Percentiles rank a stretch among this genome's conserved stretches.
Evolutionary conservation across 1,140 invertebrate species (phyloP).

Genomic region (Choristoneura fumiferana): DNA sequence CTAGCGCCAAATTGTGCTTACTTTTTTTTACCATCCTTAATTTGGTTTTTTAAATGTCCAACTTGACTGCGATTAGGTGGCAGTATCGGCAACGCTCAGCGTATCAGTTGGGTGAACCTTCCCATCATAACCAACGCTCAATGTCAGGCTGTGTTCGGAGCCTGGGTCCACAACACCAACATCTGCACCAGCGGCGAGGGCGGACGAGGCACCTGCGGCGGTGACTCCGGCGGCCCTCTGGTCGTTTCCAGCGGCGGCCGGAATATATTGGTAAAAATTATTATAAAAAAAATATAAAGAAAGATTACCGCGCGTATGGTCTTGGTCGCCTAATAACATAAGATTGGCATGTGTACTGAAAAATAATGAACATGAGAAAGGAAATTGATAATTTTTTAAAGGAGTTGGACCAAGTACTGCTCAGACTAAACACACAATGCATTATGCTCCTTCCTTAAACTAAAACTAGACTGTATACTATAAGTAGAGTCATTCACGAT

Average conservation of each 20-base stretch:
- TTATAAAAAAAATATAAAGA: background rate
- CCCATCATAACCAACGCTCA: slow-evolving; percentile 35
- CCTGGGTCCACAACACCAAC: slow-evolving; percentile 30
- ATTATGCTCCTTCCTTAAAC: no score
- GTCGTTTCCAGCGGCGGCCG: slow-evolving; percentile 29
- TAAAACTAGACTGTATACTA: no score
- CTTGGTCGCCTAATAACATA: no score
- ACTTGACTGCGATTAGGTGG: slow-evolving; percentile 21
- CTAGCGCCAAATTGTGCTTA: no score
- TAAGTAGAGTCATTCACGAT: no score
- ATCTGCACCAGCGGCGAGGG: slow-evolving; percentile 44
- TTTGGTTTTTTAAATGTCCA: background rate
- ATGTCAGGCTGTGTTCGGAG: slow-evolving; percentile 31
- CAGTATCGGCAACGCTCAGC: slow-evolving; percentile 23
- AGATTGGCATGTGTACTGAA: no score
- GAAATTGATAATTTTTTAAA: no score
- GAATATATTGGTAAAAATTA: background rate
- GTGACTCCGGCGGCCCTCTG: slow-evolving; percentile 77
- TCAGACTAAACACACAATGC: no score
- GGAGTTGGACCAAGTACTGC: no score
- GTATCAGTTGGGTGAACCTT: slow-evolving; percentile 33
- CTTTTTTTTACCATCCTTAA: no score
- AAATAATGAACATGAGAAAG: no score
- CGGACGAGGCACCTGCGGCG: slow-evolving; percentile 38
- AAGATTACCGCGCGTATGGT: no score